A percentile compares a stretch with the other conserved stretches of the same genome.
Evolutionary conservation across 1,140 invertebrate genomes (phyloP).

Genomic region (Psix sp.): DNA sequence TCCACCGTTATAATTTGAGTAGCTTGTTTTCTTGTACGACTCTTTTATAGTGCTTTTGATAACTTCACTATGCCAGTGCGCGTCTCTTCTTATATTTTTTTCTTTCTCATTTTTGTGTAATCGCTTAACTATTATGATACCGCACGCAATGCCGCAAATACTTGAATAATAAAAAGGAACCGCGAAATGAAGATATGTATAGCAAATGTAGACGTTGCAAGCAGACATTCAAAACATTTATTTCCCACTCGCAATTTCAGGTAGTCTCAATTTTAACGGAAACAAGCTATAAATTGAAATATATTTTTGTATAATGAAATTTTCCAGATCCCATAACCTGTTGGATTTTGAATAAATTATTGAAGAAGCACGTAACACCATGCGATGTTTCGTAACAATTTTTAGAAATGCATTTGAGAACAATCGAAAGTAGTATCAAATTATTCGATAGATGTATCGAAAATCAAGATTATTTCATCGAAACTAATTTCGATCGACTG

Average conservation of each 20-base stretch:
- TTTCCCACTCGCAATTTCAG: no score
- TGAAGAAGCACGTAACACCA: no score
- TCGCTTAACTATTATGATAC: conserved; percentile 47
- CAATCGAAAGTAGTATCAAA: neutral
- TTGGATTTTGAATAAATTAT: no score
- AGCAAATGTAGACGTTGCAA: no score
- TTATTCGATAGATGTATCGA: conserved; percentile 28
- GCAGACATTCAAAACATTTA: no score
- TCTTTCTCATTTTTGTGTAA: conserved; percentile 37
- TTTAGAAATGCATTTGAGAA: neutral
- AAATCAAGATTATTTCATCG: conserved; percentile 38
- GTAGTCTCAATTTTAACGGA: no score
- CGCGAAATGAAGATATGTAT: conserved; percentile 42
- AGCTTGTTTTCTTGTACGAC: conserved; percentile 45
- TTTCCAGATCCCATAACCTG: no score
- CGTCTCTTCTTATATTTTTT: neutral
- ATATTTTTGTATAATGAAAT: no score
- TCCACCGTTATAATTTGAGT: conserved; percentile 49
- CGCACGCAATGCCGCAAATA: conserved; percentile 37
- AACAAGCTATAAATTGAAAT: no score
- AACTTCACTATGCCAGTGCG: conserved; percentile 41
- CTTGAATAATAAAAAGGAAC: conserved; percentile 55
- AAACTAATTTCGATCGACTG: conserved; percentile 29
- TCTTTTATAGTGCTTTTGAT: conserved; percentile 55
- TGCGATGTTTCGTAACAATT: no score